A percentile compares a stretch with the other conserved stretches of the same genome.
Evolutionary conservation across 92 coral and sea anemone genomes (phyloP).

Genomic region (Scolanthus callimorphus): DNA sequence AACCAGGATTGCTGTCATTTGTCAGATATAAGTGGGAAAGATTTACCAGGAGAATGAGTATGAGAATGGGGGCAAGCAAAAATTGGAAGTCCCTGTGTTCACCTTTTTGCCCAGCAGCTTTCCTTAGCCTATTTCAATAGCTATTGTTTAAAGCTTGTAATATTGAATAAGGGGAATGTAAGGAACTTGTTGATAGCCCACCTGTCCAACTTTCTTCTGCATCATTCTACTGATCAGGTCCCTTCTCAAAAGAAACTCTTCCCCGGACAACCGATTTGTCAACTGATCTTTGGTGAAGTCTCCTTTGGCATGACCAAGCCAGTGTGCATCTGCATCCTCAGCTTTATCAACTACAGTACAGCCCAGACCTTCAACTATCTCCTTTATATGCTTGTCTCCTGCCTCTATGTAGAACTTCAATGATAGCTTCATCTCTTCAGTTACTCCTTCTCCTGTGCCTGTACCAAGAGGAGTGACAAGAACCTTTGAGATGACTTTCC

Average conservation of each 20-base stretch:
- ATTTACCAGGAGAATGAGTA: too few species aligned
- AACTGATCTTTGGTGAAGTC: conserved; percentile 14
- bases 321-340: conserved; percentile 68
- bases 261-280: conserved; percentile 67
- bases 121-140: too few species aligned
- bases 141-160: too few species aligned
- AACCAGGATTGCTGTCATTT: too few species aligned
- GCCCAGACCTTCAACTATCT: conserved; percentile 47
- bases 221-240: conserved; percentile 24
- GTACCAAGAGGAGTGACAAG: conserved; percentile 10
- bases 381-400: conserved; percentile 17
- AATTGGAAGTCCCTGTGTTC: too few species aligned
- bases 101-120: too few species aligned
- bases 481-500: conserved; percentile 14
- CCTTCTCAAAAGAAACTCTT: conserved; percentile 53
- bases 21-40: too few species aligned
- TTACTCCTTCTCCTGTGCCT: conserved; percentile 3
- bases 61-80: too few species aligned
- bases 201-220: conserved; percentile 29
- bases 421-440: conserved; percentile 18
- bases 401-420: conserved; percentile 50
- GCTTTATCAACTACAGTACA: conserved; percentile 46
- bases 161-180: too few species aligned
- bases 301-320: conserved; percentile 33
- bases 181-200: not conserved